Percentiles rank a stretch among this genome's conserved stretches.
Evolutionary conservation across 2,888 invertebrate genomes (phyloP).

Genomic region (Macroteleia sp.): DNA sequence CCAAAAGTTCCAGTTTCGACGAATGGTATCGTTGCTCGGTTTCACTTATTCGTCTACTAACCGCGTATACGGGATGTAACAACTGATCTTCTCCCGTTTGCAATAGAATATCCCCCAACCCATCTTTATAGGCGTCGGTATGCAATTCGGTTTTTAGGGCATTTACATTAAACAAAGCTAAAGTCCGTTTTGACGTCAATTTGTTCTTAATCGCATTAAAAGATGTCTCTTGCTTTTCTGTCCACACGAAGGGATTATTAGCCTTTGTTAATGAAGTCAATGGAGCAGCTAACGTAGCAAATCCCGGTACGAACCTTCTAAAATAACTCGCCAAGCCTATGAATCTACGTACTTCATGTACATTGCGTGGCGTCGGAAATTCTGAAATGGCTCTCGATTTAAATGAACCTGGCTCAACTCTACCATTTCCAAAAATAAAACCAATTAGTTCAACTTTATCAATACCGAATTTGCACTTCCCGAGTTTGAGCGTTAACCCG

Average conservation of each 20-base stretch:
- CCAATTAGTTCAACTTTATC: constrained; percentile 70
- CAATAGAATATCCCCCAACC: not conserved
- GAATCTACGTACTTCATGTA: not conserved
- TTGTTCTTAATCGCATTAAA: no score
- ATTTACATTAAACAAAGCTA: not conserved
- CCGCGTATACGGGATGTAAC: not conserved
- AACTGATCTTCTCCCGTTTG: not conserved
- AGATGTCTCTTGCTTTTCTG: no score
- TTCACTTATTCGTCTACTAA: not conserved
- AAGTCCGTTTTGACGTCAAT: no score
- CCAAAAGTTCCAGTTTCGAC: constrained; percentile 4
- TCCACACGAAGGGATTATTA: no score
- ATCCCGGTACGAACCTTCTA: not conserved
- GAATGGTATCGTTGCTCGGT: constrained; percentile 10
- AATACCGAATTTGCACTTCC: constrained; percentile 1
- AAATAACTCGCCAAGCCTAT: not conserved
- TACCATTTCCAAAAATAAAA: constrained; percentile 57
- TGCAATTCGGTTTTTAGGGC: not conserved
- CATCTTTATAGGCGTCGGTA: not conserved
- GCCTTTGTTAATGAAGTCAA: not conserved
- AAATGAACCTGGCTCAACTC: constrained; percentile 59
- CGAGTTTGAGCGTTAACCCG: no score
- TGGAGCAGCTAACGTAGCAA: no score
- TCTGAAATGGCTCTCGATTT: constrained; percentile 63
- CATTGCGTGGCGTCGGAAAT: not conserved